Evolutionary conservation across 2,888 invertebrate species (phyloP), one percentile per base, ranked within the genome.

Genomic region (Xanthostigma xanthostigma): DNA sequence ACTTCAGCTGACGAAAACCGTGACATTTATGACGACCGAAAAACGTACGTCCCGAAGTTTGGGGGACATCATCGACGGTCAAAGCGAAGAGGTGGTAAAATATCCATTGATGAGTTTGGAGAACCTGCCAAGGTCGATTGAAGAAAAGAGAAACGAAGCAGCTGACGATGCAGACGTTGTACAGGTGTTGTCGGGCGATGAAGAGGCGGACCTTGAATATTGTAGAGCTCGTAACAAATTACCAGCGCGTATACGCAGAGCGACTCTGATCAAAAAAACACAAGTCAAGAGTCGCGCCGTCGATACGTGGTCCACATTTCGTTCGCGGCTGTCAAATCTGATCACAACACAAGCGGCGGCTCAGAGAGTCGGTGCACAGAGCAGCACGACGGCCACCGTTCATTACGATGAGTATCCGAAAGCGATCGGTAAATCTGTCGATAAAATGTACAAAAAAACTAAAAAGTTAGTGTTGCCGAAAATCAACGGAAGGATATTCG

Each of bases 361-460:
- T 41, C 66, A 66, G 50, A 54, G 63, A 37, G 65, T 66, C 2
- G 66, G 65, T 1, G 65, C 65, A 8, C 46, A 46, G n/a, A 46
- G 27, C 9, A 46, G 27, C n/a, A 40, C 39, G 9, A 46, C 46
- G 10, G 46, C 46, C 6, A 44, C 43, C n/a, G 37, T 45, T 17
- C 64, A 60, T 47, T 50, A 51, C 8, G 64, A 66, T 13, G 62
- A 58, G 46, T 64, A 65, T 13, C 63, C 61, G 49, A 49, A 62
- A 10, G 54, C 55, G 1, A 59, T 63, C 3, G 64, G 64, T 45
- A 40, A 42, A 48, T 42, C 48, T 12, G 55, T 68, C 10, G 66
- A 67, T 52, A 66, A 63, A 52, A 60, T 67, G 57, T 65, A 65
- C 54, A 66, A 64, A 56, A 61, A 57, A 41, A 67, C 67, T 3